A percentile compares a stretch with the other conserved stretches of the same genome.
Conservation (phyloP, 2,888 invertebrate species). For the Elegia similella region DNA sequence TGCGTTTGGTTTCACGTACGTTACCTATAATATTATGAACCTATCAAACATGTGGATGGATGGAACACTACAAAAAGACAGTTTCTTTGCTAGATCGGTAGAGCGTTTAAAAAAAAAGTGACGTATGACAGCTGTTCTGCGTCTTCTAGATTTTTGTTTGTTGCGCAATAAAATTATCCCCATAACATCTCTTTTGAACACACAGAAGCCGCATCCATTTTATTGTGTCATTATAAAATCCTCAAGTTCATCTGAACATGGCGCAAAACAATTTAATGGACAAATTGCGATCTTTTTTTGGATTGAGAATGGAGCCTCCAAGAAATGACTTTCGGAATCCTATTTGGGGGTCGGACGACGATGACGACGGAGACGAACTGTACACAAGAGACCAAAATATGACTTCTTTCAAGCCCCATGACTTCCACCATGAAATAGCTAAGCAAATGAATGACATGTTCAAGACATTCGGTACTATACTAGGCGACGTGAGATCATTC, state of each 20-base stretch:
- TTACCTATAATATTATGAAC: too few species aligned
- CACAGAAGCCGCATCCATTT: conserved; percentile 26
- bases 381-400: conserved; percentile 52
- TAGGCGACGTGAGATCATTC: conserved; percentile 60
- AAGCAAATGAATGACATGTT: conserved; percentile 67
- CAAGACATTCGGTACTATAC: conserved; percentile 57
- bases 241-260: conserved; percentile 42
- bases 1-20: background rate
- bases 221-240: conserved; percentile 35
- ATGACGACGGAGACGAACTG: conserved; percentile 69
- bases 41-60: background rate
- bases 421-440: conserved; percentile 56
- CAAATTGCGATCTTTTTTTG: conserved; percentile 60
- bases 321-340: conserved; percentile 74
- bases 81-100: background rate
- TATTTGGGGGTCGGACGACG: conserved; percentile 72
- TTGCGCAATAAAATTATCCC: conserved; percentile 28
- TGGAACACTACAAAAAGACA: background rate
- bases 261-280: conserved; percentile 53
- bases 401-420: conserved; percentile 41
- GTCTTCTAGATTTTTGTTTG: conserved; percentile 24
- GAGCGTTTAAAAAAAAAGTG: background rate
- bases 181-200: conserved; percentile 22
- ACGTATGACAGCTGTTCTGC: conserved; percentile 10
- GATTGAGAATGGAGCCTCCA: conserved; percentile 53